phyloP scores from a whole-genome alignment of 2,113 vertebrate species.

The Marmota monax region DNA sequence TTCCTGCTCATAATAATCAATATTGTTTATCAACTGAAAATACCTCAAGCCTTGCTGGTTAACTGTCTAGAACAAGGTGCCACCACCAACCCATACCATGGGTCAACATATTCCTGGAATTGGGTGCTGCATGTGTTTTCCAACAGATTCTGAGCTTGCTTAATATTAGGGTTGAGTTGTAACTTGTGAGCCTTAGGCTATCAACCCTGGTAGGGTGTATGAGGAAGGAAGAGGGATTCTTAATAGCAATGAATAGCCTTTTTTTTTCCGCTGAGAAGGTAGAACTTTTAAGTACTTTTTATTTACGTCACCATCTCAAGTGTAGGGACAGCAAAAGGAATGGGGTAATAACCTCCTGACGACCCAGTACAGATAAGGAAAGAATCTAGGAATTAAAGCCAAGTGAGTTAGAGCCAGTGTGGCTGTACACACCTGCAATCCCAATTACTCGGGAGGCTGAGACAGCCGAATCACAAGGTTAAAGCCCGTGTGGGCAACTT shows the following conservation, averaged over 20 bases:
- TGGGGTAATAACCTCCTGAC: not conserved
- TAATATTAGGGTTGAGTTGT: conserved; percentile 24
- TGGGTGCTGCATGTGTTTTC: not conserved
- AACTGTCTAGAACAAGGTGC: conserved; percentile 57
- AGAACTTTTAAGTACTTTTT: not conserved
- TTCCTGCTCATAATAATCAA: not conserved
- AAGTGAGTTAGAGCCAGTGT: not conserved
- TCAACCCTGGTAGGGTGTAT: not conserved
- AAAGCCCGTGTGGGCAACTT: too few species aligned
- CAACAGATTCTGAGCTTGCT: conserved; percentile 39
- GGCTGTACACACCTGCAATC: not conserved
- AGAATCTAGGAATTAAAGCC: not conserved
- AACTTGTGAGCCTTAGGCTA: conserved; percentile 59
- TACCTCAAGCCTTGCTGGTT: conserved; percentile 15
- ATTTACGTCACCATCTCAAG: conserved; percentile 22
- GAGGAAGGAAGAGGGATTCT: not conserved
- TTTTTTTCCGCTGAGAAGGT: not conserved
- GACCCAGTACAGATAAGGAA: not conserved
- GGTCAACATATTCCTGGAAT: conserved; percentile 59
- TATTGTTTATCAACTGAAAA: conserved; percentile 19
- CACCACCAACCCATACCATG: conserved; percentile 11
- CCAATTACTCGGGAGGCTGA: not conserved
- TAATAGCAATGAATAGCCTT: not conserved
- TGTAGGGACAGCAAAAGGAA: not conserved
- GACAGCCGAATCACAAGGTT: not conserved